phyloP scores from a whole-genome alignment of 1,140 invertebrate genomes.

The Drosophila pseudoananassae region DNA sequence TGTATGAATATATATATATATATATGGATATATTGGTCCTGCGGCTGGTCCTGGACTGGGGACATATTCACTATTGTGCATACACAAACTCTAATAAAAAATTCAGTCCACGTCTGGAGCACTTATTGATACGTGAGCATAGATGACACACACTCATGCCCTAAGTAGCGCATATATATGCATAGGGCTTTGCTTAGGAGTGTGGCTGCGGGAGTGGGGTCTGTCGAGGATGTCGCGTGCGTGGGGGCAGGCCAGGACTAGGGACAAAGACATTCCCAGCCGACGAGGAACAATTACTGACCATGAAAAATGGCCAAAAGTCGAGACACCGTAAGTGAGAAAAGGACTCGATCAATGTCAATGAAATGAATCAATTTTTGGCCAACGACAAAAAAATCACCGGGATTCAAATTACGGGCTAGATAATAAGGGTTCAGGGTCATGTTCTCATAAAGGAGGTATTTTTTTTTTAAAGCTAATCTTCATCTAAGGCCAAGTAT shows the following conservation, averaged over 20 bases:
- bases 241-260: neutral
- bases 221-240: constrained; percentile 21
- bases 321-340: constrained; percentile 11
- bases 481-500: no score
- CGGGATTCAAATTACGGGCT: neutral
- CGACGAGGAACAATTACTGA: constrained; percentile 57
- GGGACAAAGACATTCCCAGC: neutral
- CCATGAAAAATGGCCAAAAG: constrained; percentile 70
- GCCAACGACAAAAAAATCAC: neutral
- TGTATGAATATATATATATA: no score
- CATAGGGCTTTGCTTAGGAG: constrained; percentile 40
- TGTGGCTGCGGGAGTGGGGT: neutral
- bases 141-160: constrained; percentile 61
- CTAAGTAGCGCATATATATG: constrained; percentile 76
- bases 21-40: constrained; percentile 1
- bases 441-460: neutral
- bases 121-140: constrained; percentile 80
- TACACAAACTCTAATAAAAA: constrained; percentile 69
- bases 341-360: constrained; percentile 34
- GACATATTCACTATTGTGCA: constrained; percentile 68
- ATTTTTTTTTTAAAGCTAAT: no score
- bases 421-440: neutral
- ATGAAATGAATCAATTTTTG: constrained; percentile 33
- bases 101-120: constrained; percentile 78
- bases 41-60: constrained; percentile 24